Base-by-base conservation (phyloP, 1,140 invertebrate genomes). In the Nebria ingens region DNA sequence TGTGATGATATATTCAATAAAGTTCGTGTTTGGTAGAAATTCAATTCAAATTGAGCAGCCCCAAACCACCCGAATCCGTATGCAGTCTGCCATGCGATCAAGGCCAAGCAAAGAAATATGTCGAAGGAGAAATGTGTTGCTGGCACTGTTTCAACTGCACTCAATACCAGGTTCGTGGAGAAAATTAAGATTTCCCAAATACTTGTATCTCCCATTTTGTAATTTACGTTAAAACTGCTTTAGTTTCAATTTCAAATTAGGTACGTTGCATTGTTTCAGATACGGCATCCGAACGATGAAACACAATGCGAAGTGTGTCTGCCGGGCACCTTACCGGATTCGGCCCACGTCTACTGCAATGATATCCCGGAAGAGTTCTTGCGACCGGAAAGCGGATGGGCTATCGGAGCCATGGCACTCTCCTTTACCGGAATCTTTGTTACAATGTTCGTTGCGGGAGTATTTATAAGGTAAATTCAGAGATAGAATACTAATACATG, bases 81-180 rank as follows among this genome's bases (percentile, higher is more conserved):
- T 96, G 91, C 75, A 91, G 87, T 68, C 76, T 88, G 52, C 87
- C 89, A 21, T 97, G 93, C 71, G 81, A 83, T 57, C 71, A 79
- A 22, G 91, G 91, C 1, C 89, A 95, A 69, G 91, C 91, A 53
- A 93, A 92, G 74, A 86, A 90, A 68, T 92, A 91, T 70, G 85
- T 93, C 20, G 89, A 91, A 65, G 91, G 89, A 0, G 90, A 94
- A 66, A 87, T 84, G 61, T 97, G 93, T 70, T 97, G 94, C 71
- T 97, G 93, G 93, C 91, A 92, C 62, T 97, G 94, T 73, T 88
- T 92, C 77, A 91, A 93, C 73, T 97, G 93, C 70, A 84, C 87
- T 42, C 85, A 87, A 65, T 94, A 94, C 74, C 88, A 93, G 83
- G 88, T 91, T 71, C 71, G 67, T 69, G 12, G n/a, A 13, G 49